Evolutionary conservation across 2,113 vertebrate genomes (phyloP).

Genomic region (Hoplias malabaricus): DNA sequence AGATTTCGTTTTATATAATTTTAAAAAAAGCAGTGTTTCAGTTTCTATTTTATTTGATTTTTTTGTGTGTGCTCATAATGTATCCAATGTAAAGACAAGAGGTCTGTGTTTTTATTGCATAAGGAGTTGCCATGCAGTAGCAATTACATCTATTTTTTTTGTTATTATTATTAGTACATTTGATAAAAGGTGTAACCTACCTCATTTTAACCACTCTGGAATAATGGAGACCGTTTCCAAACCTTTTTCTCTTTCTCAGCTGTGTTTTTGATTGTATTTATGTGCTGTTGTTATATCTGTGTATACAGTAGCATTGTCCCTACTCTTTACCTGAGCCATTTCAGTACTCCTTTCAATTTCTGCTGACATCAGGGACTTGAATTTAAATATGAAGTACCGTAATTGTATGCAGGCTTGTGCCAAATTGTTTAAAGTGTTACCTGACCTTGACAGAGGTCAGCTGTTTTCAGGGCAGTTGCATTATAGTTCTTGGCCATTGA

Average conservation of each 20-base stretch:
- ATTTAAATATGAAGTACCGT: constrained; percentile 21
- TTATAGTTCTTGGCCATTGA: background rate
- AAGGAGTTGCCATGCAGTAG: constrained; percentile 8
- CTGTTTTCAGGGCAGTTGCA: background rate
- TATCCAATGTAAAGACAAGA: constrained; percentile 8
- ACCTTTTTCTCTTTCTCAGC: background rate
- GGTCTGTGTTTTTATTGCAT: background rate
- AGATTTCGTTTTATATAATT: constrained; percentile 15
- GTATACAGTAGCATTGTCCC: constrained; percentile 6
- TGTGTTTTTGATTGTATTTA: constrained; percentile 1
- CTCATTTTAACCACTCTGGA: constrained; percentile 35
- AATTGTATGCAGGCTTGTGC: constrained; percentile 38
- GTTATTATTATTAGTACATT: background rate
- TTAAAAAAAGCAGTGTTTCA: constrained; percentile 34
- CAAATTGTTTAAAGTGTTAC: constrained; percentile 38
- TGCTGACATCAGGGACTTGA: constrained; percentile 44
- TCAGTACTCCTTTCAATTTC: background rate
- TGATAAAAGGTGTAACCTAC: constrained; percentile 23
- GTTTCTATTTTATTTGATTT: constrained; percentile 1
- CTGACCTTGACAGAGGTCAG: constrained; percentile 6
- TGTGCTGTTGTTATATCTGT: constrained; percentile 15
- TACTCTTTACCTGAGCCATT: constrained; percentile 18
- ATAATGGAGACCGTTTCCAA: constrained; percentile 6
- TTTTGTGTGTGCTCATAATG: constrained; percentile 11
- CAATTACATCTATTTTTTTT: background rate